A percentile compares a stretch with the other conserved stretches of the same genome.
phyloP scores from a whole-genome alignment of 2,888 invertebrate species.

The Platynereis dumerilii region DNA sequence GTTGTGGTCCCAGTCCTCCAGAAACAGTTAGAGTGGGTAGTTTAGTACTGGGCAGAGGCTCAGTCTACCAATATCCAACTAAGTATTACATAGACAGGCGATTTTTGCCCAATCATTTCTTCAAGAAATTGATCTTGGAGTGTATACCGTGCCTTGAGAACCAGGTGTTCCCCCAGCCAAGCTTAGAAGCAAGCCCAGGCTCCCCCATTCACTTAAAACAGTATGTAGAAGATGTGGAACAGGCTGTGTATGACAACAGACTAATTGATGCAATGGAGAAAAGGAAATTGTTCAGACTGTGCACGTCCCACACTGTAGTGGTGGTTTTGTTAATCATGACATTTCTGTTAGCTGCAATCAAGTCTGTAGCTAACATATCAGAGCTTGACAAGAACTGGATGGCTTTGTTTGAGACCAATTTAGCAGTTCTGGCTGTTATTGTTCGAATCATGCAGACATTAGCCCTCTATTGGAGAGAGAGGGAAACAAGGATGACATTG shows the following conservation, averaged over 20 bases:
- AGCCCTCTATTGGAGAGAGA: conserved; percentile 15
- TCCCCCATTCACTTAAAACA: neutral
- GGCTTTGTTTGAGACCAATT: conserved; percentile 1
- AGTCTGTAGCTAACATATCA: neutral
- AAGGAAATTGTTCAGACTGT: neutral
- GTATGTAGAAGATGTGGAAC: conserved; percentile 16
- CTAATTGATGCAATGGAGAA: conserved; percentile 1
- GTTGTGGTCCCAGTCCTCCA: conserved; percentile 3
- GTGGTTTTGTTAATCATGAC: neutral
- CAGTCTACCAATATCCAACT: conserved; percentile 19
- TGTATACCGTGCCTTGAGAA: conserved; percentile 22
- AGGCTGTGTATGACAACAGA: conserved; percentile 24
- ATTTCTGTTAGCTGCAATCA: neutral
- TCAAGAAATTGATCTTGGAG: neutral
- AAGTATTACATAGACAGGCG: conserved; percentile 19
- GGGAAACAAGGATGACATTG: conserved; percentile 8
- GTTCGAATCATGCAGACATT: conserved; percentile 17
- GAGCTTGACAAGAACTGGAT: neutral
- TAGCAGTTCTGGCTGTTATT: neutral
- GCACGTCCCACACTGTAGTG: neutral
- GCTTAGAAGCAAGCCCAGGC: conserved; percentile 17
- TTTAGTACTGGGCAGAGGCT: conserved; percentile 18
- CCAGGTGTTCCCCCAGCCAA: conserved; percentile 13
- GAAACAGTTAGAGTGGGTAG: conserved; percentile 15
- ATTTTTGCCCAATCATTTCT: conserved; percentile 11